Conservation (phyloP, 2,113 vertebrate species). For the Corythornis cristatus region DNA sequence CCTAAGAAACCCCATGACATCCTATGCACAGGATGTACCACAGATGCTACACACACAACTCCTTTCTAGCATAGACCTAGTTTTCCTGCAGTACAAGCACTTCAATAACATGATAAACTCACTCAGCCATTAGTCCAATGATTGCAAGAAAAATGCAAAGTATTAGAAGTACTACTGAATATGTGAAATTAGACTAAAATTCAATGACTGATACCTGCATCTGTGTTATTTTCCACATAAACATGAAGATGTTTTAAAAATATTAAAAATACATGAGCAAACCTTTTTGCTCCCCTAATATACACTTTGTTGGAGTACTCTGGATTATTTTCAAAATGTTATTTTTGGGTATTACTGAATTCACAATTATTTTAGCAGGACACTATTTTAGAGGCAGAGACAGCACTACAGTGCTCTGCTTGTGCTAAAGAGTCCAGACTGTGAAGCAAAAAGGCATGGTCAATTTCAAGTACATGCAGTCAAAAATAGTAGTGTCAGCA, state of each 20-base stretch:
- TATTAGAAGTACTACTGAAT: not conserved
- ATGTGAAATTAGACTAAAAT: not conserved
- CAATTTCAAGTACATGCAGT: not conserved
- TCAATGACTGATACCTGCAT: not conserved
- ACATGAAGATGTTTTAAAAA: not conserved
- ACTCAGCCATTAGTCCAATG: not conserved
- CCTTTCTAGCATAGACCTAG: not conserved
- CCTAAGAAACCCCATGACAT: not conserved
- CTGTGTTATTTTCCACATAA: not conserved
- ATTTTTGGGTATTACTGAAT: not conserved
- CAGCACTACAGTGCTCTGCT: not conserved
- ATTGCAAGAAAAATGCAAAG: not conserved
- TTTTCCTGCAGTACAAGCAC: not conserved
- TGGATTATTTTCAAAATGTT: not conserved
- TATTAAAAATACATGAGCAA: not conserved
- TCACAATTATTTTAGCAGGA: not conserved
- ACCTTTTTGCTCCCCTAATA: not conserved
- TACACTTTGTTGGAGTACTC: not conserved
- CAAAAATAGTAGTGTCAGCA: not conserved
- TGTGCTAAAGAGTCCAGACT: not conserved
- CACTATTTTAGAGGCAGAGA: not conserved
- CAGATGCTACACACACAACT: not conserved
- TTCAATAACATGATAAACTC: not conserved
- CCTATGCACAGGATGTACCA: not conserved
- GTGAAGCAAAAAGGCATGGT: not conserved